Base-by-base conservation (phyloP, 1,140 invertebrate genomes). In the Drosophila suzukii region DNA sequence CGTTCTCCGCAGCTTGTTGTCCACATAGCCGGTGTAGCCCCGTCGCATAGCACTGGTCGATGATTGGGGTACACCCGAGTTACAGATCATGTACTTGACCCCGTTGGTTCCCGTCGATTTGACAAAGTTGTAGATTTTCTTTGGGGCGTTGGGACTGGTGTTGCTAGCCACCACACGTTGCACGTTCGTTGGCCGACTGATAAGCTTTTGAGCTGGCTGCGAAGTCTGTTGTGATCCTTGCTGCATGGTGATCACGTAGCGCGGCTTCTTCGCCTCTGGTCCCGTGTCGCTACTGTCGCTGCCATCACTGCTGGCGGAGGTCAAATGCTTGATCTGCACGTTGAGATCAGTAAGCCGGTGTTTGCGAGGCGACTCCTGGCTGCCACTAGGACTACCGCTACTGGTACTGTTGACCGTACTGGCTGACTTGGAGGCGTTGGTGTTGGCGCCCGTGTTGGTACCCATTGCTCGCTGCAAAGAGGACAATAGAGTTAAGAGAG, bases 311-410 rank as follows among this genome's bases (percentile, higher is more conserved):
- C 57, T 68, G 30, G n/a, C 38, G 24, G 71, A 46, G 2, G 78
- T 13, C 46, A 82, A 47, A 6, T 78, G 67, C 47, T 86, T 85
- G 1, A 91, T 62, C 36, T 91, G 73, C 24, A 77, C 41, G 57
- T 90, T 91, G 43, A 91, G 76, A 76, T 92, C 81, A 12, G 75
- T 81, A 1, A 92, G 59, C 15, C 89, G 71, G 50, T 88, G 78
- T 43, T 86, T 91, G 5, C 88, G 76, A 15, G 68, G 17, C 0
- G 55, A 39, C 4, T 84, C 79, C 50, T 59, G 56, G 15, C 30
- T 67, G 17, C 32, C 50, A 30, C 32, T 72, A 0, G 36, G 57
- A 10, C 24, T n/a, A 20, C 20, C 50, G 59, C 51, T 46, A 24
- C 41, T 63, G 43, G 32, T 58, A 30, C 30, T 75, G 11, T 32